A percentile compares a stretch with the other conserved stretches of the same genome.
phyloP scores from a whole-genome alignment of 2,113 vertebrate species.

The Podocnemis expansa region DNA sequence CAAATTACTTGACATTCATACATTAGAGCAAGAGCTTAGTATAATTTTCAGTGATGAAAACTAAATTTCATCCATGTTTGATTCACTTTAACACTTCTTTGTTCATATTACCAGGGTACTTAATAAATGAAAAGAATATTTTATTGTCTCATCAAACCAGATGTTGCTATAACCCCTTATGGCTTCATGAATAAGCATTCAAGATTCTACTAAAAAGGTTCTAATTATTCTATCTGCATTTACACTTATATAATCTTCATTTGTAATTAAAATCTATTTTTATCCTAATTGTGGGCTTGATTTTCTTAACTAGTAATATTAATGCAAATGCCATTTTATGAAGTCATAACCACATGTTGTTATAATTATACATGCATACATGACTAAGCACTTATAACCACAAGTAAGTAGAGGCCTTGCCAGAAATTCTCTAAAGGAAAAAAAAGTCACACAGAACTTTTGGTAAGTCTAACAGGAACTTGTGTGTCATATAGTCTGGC shows the following conservation, averaged over 20 bases:
- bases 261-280: conserved; percentile 66
- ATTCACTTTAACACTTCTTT: not conserved
- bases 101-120: not conserved
- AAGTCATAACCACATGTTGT: not conserved
- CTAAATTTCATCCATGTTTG: not conserved
- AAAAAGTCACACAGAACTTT: not conserved
- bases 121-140: conserved; percentile 15
- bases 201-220: conserved; percentile 32
- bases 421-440: not conserved
- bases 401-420: not conserved
- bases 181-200: conserved; percentile 49
- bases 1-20: not conserved
- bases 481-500: not conserved
- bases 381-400: conserved; percentile 17
- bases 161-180: conserved; percentile 31
- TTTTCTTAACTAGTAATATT: conserved; percentile 45
- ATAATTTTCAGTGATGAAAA: conserved; percentile 16
- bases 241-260: conserved; percentile 47
- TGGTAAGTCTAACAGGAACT: not conserved
- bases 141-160: conserved; percentile 30
- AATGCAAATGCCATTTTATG: conserved; percentile 34
- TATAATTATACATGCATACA: not conserved
- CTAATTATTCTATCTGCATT: conserved; percentile 61
- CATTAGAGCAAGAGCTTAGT: not conserved
- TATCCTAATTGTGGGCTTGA: conserved; percentile 43